These are phyloP conservation scores for Pogoniulus pusillus DNA, from an alignment of 2,797 vertebrate genomes.

Conservation along the genomic window DNA sequence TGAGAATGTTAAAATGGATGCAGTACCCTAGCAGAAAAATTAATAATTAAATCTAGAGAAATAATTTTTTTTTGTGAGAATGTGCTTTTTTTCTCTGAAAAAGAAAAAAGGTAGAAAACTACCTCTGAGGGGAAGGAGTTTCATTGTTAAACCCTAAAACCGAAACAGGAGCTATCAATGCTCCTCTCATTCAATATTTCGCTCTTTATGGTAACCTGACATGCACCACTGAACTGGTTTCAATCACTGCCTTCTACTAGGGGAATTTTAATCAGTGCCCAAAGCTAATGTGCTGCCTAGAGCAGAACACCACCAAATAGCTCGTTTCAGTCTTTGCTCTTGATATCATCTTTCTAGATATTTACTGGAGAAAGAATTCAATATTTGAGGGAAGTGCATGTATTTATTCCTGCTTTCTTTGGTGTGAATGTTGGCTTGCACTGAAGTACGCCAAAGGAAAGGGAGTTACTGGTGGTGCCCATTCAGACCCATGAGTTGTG, in stretches of 20 bases:
- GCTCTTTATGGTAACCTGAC: not conserved
- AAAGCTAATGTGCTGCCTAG: not conserved
- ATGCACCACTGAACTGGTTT: not conserved
- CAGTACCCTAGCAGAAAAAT: not conserved
- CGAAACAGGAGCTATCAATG: not conserved
- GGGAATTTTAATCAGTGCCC: not conserved
- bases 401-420: not conserved
- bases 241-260: not conserved
- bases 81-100: not conserved
- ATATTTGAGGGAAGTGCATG: not conserved
- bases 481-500: not conserved
- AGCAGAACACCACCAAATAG: not conserved
- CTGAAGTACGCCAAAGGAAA: not conserved
- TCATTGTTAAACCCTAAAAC: not conserved
- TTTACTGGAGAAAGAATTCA: not conserved
- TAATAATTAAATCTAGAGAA: not conserved
- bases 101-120: not conserved
- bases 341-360: not conserved
- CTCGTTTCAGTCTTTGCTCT: not conserved
- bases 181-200: not conserved
- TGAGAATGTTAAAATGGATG: not conserved
- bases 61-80: accelerated
- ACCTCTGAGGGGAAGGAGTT: not conserved
- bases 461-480: too few species aligned
- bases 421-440: not conserved